Base-by-base conservation (phyloP, 2,113 vertebrate species). In the Chrysochloris asiatica region DNA sequence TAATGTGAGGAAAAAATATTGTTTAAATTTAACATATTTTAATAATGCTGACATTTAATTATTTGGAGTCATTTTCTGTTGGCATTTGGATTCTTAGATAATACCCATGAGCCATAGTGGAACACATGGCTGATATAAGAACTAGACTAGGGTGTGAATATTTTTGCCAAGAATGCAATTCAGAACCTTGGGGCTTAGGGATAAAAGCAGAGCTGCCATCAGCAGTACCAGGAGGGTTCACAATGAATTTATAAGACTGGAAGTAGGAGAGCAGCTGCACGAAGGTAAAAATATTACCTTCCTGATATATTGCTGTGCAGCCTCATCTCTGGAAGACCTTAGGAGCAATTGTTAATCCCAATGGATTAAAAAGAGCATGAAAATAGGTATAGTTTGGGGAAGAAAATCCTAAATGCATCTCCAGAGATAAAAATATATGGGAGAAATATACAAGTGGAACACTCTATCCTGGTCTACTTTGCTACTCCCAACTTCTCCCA, bases 21-120 rank as follows among this genome's bases (percentile, higher is more conserved):
- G 30, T 41, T 72, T 38, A 54, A 76, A 78, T 82, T 41, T 83
- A 82, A 26, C 4, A 13, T 59, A 59, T 85, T 90, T 77, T 92
- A 88, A 84, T 73, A 86, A 90, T 85, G 45, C 22, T 94, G 79
- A 88, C 83, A 86, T 88, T 82, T 85, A 78, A 88, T 36, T 45
- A 77, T 90, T 79, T 84, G 69, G 59, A 78, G 45, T 84, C 61
- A 81, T 73, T 93, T 77, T 92, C 61, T 54, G 17, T 14, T 89
- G 38, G 56, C 59, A 87, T 84, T 93, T 92, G 11, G 43, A 92
- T 83, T 94, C 63, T n/a, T 56, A 0, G 13, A 33, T 63, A 83
- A 88, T 8, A 73, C 30, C 21, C 41, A 73, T 22, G 22, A 59
- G 52, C n/a, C 47, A 77, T 41, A 19, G 59, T 38, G 75, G 89